Percentiles rank a stretch among this genome's conserved stretches.
These are phyloP conservation scores for Sapajus apella DNA, from an alignment of 2,113 vertebrate species.

Conservation along the genomic window DNA sequence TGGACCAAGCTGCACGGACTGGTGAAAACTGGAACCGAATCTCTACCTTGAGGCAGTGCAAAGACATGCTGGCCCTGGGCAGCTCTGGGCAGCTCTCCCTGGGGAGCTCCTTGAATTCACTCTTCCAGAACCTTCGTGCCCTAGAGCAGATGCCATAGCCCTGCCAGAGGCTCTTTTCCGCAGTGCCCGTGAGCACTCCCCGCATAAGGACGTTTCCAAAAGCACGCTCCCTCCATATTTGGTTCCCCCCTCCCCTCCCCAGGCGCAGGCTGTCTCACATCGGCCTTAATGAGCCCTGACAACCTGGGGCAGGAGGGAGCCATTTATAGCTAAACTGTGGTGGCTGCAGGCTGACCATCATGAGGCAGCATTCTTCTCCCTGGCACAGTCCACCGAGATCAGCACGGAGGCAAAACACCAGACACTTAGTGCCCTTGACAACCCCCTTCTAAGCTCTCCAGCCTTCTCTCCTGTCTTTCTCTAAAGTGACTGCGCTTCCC, in stretches of 20 bases:
- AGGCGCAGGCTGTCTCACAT: neutral
- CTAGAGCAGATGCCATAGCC: neutral
- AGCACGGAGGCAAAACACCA: fast-evolving
- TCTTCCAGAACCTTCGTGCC: neutral
- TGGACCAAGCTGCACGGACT: neutral
- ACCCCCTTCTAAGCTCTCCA: neutral
- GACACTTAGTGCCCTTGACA: neutral
- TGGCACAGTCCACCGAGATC: neutral
- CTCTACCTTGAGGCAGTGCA: neutral
- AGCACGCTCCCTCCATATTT: fast-evolving
- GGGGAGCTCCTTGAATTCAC: neutral
- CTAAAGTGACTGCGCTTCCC: neutral
- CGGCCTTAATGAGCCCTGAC: neutral
- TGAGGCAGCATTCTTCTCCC: neutral
- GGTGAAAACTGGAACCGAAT: neutral
- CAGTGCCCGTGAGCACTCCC: fast-evolving
- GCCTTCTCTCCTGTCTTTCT: neutral
- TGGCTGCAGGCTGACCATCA: neutral
- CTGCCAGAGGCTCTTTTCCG: neutral
- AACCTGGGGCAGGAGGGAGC: neutral
- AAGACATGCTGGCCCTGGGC: neutral
- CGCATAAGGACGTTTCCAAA: neutral
- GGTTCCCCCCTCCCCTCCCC: neutral
- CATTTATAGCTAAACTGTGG: neutral
- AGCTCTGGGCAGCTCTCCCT: neutral